Evolutionary conservation across 1,140 invertebrate genomes (phyloP), one percentile per base, ranked within the genome.

Genomic region (Drosophila triauraria): DNA sequence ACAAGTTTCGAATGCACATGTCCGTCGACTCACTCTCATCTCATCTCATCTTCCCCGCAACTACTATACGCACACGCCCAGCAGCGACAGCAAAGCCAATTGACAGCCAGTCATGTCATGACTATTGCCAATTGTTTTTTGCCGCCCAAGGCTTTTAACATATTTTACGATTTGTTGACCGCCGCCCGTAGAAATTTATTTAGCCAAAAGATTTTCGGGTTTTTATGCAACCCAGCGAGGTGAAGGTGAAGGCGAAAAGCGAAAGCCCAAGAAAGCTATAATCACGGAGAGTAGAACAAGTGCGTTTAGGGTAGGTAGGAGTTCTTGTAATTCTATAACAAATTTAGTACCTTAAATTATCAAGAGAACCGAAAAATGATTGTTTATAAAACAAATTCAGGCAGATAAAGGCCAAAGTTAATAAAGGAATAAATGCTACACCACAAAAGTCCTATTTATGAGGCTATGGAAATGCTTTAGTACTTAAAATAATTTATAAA

Each of bases 131-230:
- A 76, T 74, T 85, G 82, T 80, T 78, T 56, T 65, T 59, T 84
- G 60, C 60, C 80, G 70, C 81, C 85, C 62, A 70, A 85, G 81
- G 85, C 85, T 85, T 64, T 90, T 90, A 90, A 90, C 85, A 91
- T 85, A 82, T 90, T 82, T 90, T 85, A 85, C 76, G 51, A 79
- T 82, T 71, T 68, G 58, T 76, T 77, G 43, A 61, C 68, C 78
- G 75, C 79, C 51, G 75, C 79, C 51, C 44, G 71, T 75, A 82
- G 84, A 86, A 86, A 81, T 75, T 78, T 74, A 70, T 78, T 82
- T 78, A 61, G 60, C 63, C 64, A 65, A 75, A 70, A 67, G 61
- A 62, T 65, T 59, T 86, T 82, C 56, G 60, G 47, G 75, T 85
- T 56, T 82, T 84, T 84, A 84, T 84, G 82, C 82, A 84, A 84